phyloP scores from a whole-genome alignment of 1,140 invertebrate genomes.

The Drosophila seguyi region DNA sequence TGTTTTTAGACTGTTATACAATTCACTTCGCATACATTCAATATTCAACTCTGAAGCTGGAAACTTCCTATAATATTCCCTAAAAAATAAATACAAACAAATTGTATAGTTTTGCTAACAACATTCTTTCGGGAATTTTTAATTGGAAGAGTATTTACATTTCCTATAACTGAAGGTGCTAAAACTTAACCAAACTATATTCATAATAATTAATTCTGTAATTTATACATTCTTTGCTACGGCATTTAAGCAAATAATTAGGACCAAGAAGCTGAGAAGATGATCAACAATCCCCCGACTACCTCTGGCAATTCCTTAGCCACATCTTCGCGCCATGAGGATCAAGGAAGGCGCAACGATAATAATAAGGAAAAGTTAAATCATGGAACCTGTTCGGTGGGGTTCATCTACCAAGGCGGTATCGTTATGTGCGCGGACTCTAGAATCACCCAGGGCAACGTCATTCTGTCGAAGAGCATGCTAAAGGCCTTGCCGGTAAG shows the following conservation, averaged over 20 bases:
- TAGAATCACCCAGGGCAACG: not conserved
- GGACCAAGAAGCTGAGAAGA: not conserved
- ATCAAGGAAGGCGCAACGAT: not conserved
- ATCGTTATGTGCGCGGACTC: not conserved
- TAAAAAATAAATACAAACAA: not conserved
- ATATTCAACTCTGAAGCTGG: not conserved
- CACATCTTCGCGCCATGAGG: no score
- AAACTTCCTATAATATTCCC: no score
- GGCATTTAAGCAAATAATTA: not conserved
- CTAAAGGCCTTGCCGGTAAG: not conserved
- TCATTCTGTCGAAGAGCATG: not conserved
- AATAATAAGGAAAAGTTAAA: no score
- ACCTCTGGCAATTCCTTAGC: not conserved
- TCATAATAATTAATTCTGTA: not conserved
- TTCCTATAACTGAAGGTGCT: not conserved
- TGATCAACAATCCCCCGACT: not conserved
- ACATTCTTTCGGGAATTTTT: not conserved
- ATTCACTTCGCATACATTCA: not conserved
- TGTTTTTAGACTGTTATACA: not conserved
- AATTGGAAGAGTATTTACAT: not conserved
- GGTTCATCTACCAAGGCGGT: conserved; percentile 4
- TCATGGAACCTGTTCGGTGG: not conserved
- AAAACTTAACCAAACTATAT: no score
- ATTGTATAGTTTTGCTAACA: conserved; percentile 5
- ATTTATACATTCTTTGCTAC: not conserved